These are phyloP conservation scores for Drosophila kikkawai DNA, from an alignment of 1,140 invertebrate species.

Conservation along the genomic window DNA sequence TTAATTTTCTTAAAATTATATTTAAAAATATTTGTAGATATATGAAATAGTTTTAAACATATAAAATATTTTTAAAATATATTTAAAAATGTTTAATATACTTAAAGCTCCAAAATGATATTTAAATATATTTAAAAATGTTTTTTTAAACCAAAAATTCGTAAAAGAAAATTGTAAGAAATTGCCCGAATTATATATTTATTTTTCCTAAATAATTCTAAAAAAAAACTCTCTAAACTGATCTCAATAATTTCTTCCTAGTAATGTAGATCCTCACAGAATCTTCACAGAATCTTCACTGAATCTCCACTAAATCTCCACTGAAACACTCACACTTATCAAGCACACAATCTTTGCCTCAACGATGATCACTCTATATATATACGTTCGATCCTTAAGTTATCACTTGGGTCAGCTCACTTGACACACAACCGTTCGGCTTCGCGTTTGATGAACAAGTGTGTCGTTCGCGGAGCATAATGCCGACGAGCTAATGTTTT, in stretches of 20 bases:
- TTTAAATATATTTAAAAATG: background rate
- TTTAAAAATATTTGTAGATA: background rate
- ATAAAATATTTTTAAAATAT: too few species aligned
- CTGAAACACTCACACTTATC: constrained; percentile 20
- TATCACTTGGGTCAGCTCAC: constrained; percentile 45
- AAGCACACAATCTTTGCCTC: background rate
- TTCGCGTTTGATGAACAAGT: constrained; percentile 82
- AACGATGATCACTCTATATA: constrained; percentile 15
- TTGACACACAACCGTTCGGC: constrained; percentile 77
- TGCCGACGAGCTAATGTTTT: constrained; percentile 81
- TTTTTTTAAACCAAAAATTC: background rate
- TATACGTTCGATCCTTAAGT: constrained; percentile 17
- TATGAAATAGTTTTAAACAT: too few species aligned
- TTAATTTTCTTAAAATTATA: too few species aligned
- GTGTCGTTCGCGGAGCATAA: constrained; percentile 65
- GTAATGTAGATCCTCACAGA: background rate
- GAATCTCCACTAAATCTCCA: background rate
- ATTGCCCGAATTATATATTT: accelerated
- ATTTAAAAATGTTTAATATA: too few species aligned
- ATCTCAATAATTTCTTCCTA: background rate
- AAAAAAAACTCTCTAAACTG: background rate
- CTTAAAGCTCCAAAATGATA: too few species aligned
- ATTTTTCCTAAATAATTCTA: background rate
- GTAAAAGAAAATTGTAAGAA: background rate
- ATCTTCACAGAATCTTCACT: background rate